Evolutionary conservation across 2,888 invertebrate species (phyloP), one percentile per base, ranked within the genome.

Genomic region (Hyppa rectilinea): DNA sequence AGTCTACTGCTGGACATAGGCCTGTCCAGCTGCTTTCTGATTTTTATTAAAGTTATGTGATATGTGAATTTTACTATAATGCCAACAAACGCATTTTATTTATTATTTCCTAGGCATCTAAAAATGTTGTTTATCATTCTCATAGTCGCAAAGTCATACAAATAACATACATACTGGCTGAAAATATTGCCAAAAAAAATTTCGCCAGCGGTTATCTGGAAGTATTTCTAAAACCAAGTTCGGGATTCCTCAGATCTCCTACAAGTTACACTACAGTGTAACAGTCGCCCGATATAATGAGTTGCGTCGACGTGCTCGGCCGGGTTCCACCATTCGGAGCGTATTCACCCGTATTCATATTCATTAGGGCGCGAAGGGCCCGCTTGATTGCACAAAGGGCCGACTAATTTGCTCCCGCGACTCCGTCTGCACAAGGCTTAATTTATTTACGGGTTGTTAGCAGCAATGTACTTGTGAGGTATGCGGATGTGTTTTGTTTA

Each of bases 311-410:
- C 85, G 87, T 87, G 85, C 83, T 84, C 87, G 87, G 86, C 77
- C 84, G 88, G 87, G 89, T 87, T 87, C 89, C 87, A 89, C 87
- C 85, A 87, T 87, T 88, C 90, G 85, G 85, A 87, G 89, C 90
- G 91, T 92, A 92, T 92, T 90, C 91, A 91, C 86, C 89, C 91
- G 92, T 94, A 94, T 95, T 95, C 94, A 95, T 94, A 95, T 95
- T 96, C 95, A 95, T 95, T 94, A 95, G 93, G 91, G 90, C 89
- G 91, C 91, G 92, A 93, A 94, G 94, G 93, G 93, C 91, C 86
- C 92, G 96, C 94, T 92, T 96, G 96, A 96, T 96, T 96, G 96
- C 96, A 96, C 96, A 96, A 96, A 96, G 96, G 94, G 94, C 91
- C 85, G 88, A 92, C 95, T 96, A 96, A 96, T 96, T 96, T 90